Base-by-base conservation (phyloP, 2,113 vertebrate species). In the Myodes glareolus region DNA sequence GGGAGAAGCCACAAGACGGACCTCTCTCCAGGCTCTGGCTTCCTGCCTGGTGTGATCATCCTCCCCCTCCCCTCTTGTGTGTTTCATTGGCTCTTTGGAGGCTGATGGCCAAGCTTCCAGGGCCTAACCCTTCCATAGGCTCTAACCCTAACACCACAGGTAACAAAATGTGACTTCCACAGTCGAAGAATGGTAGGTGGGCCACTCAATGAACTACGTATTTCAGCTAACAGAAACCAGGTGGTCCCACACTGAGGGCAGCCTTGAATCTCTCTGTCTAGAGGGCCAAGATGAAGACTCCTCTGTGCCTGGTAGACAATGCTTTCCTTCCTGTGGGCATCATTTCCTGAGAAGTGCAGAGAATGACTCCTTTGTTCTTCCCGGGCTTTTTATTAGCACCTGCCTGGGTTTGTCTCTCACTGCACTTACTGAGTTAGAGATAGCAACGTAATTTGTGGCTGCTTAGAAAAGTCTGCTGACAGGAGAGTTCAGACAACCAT, bases 321-420 rank as follows among this genome's bases (percentile, higher is more conserved):
- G 36, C 50, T 72, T 63, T 14, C n/a, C 50, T 92, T 96, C 72
- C 93, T 52, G 0, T 5, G 45, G 4, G 36, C 63, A 36, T 45
- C 45, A n/a, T 90, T 91, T 96, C 72, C 42, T 10, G 21, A 88
- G 52, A 33, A 52, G 70, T 10, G 0, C 33, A 63, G 42, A 92
- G 45, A 97, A 94, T 67, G 27, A 29, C 14, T 27, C 63, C 55
- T 94, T 95, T 96, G 94, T 97, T 87, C 61, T 94, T 92, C 65
- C 84, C 17, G 1, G 50, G 19, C 31, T 19, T 58, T 91, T 93
- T 82, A 76, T 39, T 87, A 75, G 39, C 91, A 91, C 91, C 91
- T 94, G 94, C 72, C 91, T 52, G 52, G 52, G 2, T 55, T 90
- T 86, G 63, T 21, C 31, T 94, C 70, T 88, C 50, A 55, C 10